phyloP scores from a whole-genome alignment of 1,140 invertebrate species.

The Mamestra configurata region DNA sequence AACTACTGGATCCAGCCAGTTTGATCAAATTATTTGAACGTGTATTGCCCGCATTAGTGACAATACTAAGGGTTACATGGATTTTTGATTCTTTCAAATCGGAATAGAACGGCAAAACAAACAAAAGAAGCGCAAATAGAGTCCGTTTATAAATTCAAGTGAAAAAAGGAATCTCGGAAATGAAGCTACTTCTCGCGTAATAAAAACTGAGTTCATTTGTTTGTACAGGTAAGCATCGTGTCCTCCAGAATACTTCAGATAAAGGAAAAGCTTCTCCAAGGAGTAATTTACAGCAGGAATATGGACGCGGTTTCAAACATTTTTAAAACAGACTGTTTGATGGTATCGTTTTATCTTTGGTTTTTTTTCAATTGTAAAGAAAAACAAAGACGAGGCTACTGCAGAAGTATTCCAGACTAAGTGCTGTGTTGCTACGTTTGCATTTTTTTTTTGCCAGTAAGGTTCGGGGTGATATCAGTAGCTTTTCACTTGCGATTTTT shows the following conservation, averaged over 20 bases:
- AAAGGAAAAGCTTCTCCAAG: constrained; percentile 5
- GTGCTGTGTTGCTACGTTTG: too few relatives aligned
- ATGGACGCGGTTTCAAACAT: constrained; percentile 19
- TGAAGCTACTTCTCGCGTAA: neutral
- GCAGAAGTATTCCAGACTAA: neutral
- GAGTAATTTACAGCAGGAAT: constrained; percentile 13
- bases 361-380: neutral
- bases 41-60: too few relatives aligned
- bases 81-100: too few relatives aligned
- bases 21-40: too few relatives aligned
- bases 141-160: neutral
- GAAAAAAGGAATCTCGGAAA: neutral
- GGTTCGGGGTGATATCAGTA: too few relatives aligned
- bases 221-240: neutral
- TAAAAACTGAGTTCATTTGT: constrained; percentile 37
- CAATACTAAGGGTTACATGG: too few relatives aligned
- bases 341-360: neutral
- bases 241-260: neutral
- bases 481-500: too few relatives aligned
- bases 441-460: too few relatives aligned
- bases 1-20: too few relatives aligned
- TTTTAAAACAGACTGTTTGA: constrained; percentile 21
- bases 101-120: too few relatives aligned
- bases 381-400: neutral
- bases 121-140: neutral